Evolutionary conservation across 2,113 vertebrate species (phyloP).

Genomic region (Sardina pilchardus): DNA sequence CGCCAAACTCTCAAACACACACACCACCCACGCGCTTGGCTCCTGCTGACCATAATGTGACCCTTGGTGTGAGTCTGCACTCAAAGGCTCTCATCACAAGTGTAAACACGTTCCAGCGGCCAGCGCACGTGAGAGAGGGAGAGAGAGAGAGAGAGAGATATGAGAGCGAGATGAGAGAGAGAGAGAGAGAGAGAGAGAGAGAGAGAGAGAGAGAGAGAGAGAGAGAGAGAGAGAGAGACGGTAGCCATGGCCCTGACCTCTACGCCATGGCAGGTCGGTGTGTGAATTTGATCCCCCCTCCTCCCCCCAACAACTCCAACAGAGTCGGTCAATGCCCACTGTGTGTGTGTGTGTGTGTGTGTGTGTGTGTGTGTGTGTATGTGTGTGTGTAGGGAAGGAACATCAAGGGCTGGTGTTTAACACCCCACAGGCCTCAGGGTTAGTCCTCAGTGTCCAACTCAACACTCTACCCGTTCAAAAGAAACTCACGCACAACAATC

Average conservation of each 20-base stretch:
- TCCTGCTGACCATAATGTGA: constrained; percentile 1
- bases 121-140: background rate
- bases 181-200: background rate
- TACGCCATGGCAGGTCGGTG: background rate
- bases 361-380: background rate
- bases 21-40: background rate
- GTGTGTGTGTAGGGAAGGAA: background rate
- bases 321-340: background rate
- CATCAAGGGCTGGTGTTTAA: background rate
- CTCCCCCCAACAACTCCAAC: background rate
- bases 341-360: background rate
- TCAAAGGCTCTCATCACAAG: background rate
- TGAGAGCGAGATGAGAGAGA: no score
- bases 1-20: background rate
- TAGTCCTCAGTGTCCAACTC: background rate
- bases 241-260: background rate
- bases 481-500: background rate
- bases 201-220: background rate
- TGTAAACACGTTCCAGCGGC: background rate
- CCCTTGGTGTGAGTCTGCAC: background rate
- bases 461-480: background rate
- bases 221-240: background rate
- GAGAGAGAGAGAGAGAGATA: background rate
- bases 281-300: background rate
- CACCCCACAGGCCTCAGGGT: background rate